Conservation (phyloP, 2,113 vertebrate genomes). For the Oncorhynchus masou region DNA sequence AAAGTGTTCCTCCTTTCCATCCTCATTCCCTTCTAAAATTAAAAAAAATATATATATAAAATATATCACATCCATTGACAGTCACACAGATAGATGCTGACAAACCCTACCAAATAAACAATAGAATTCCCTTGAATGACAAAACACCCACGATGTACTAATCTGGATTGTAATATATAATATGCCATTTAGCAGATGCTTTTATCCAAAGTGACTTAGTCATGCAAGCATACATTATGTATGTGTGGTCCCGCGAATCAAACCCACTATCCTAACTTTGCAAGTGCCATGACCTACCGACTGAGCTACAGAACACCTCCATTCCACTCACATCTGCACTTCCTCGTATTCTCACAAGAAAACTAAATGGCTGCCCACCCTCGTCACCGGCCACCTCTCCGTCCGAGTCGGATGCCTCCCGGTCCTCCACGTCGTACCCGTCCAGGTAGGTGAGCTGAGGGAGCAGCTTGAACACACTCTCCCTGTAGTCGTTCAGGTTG, state of each 20-base stretch:
- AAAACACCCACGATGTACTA: no score
- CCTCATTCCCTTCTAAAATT: conserved; percentile 78
- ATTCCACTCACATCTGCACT: no score
- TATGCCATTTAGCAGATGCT: no score
- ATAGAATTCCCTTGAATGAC: no score
- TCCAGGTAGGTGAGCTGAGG: conserved; percentile 90
- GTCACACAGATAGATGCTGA: no score
- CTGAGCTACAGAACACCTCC: not conserved
- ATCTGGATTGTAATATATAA: no score
- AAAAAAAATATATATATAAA: not conserved
- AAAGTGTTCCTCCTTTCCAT: conserved; percentile 81
- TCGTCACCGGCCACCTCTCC: conserved; percentile 86
- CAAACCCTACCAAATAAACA: not conserved
- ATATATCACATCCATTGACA: not conserved
- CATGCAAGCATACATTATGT: no score
- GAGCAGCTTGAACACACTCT: conserved; percentile 88
- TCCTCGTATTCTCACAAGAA: not conserved
- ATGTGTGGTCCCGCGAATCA: no score
- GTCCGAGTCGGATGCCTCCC: conserved; percentile 86
- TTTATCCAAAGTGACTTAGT: no score
- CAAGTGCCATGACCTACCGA: no score
- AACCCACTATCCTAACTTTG: no score
- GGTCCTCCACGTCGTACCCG: conserved; percentile 84
- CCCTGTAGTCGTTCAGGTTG: conserved; percentile 87
- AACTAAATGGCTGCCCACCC: not conserved